phyloP scores from a whole-genome alignment of 2,888 invertebrate genomes.

The Lamproptera curius region DNA sequence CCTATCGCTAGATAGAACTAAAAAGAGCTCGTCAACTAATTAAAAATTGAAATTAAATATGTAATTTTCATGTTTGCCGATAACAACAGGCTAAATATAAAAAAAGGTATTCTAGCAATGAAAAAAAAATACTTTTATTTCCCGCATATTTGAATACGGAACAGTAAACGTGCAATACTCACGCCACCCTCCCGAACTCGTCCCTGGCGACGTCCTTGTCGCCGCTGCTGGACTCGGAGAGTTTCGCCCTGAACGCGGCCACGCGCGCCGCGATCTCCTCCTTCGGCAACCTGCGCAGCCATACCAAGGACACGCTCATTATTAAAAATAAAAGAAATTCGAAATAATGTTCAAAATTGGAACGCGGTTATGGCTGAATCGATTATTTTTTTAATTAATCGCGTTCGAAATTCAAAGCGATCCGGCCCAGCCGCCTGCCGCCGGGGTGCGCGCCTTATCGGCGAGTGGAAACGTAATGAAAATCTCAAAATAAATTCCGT shows the following conservation, averaged over 20 bases:
- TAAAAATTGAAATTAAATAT: too few species aligned
- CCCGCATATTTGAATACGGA: background rate
- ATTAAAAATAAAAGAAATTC: slow-evolving; percentile 25
- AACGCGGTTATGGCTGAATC: background rate
- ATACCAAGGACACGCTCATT: slow-evolving; percentile 70
- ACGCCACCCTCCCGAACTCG: slow-evolving; percentile 90
- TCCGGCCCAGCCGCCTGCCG: background rate
- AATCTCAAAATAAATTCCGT: slow-evolving; percentile 48
- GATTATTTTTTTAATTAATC: slow-evolving; percentile 2
- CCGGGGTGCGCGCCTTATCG: slow-evolving; percentile 33
- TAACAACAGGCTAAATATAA: too few species aligned
- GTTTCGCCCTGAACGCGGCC: slow-evolving; percentile 90
- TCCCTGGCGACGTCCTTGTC: slow-evolving; percentile 82
- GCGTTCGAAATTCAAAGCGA: background rate
- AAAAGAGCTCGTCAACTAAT: too few species aligned
- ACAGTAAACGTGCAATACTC: slow-evolving; percentile 38
- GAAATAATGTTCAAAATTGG: slow-evolving; percentile 10
- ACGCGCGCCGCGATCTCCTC: slow-evolving; percentile 94
- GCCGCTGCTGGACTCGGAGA: slow-evolving; percentile 81
- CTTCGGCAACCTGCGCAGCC: slow-evolving; percentile 85
- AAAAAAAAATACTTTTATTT: too few species aligned
- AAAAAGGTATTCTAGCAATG: too few species aligned
- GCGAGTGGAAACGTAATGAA: slow-evolving; percentile 46
- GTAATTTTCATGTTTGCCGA: too few species aligned
- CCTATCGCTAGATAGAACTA: too few species aligned